A percentile compares a stretch with the other conserved stretches of the same genome.
Evolutionary conservation across 2,113 vertebrate genomes (phyloP).

Genomic region (Halichoeres trimaculatus): DNA sequence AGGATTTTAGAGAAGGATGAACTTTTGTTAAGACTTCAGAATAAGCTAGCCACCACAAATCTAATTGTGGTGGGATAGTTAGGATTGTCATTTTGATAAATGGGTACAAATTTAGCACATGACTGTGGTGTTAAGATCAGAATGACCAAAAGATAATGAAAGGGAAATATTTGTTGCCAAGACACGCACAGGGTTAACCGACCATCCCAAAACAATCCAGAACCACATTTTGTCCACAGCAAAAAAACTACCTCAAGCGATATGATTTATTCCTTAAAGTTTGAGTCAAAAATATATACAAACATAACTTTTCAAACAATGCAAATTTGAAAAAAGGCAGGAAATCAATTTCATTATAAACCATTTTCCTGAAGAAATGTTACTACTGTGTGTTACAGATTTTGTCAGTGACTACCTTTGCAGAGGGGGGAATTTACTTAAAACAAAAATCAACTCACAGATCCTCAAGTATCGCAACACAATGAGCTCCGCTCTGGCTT

Average conservation of each 20-base stretch:
- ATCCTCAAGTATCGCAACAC: slow-evolving; percentile 76
- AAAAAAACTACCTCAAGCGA: slow-evolving; percentile 68
- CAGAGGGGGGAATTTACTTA: slow-evolving; percentile 14
- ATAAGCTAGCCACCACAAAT: slow-evolving; percentile 24
- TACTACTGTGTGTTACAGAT: slow-evolving; percentile 67
- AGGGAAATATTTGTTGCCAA: slow-evolving; percentile 15
- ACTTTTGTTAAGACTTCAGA: slow-evolving; percentile 3
- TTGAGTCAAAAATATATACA: slow-evolving; percentile 77
- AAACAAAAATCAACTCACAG: slow-evolving; percentile 46
- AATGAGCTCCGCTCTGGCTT: slow-evolving; percentile 72
- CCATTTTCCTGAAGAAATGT: slow-evolving; percentile 62
- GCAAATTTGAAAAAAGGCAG: slow-evolving; percentile 53
- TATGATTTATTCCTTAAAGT: slow-evolving; percentile 79
- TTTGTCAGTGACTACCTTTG: slow-evolving; percentile 51
- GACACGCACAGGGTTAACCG: slow-evolving; percentile 23
- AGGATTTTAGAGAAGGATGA: slow-evolving; percentile 13
- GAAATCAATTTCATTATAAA: slow-evolving; percentile 67
- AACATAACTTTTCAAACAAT: slow-evolving; percentile 75
- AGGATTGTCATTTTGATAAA: slow-evolving; percentile 81
- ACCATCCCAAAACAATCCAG: slow-evolving; percentile 46
- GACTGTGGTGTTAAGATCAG: slow-evolving; percentile 19
- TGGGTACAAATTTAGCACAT: slow-evolving; percentile 42
- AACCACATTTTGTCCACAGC: slow-evolving; percentile 55
- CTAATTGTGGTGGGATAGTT: slow-evolving; percentile 54
- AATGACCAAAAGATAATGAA: neutral